Evolutionary conservation across 2,113 vertebrate species (phyloP).

Genomic region (Scomber scombrus): DNA sequence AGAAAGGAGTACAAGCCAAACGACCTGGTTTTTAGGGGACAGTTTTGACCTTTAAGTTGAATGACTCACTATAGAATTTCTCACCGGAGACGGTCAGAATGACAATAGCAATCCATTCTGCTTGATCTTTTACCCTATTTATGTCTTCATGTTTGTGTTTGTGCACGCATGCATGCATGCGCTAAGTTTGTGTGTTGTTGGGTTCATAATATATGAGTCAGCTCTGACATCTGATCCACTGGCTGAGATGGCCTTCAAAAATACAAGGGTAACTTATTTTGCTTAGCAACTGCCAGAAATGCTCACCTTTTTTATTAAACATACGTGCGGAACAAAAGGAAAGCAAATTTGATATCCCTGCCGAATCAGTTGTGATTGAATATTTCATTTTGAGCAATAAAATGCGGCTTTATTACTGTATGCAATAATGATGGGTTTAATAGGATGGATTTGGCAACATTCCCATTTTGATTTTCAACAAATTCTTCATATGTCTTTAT

Average conservation of each 20-base stretch:
- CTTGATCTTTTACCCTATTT: slow-evolving; percentile 29
- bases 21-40: slow-evolving; percentile 58
- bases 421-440: not conserved
- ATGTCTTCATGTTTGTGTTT: not conserved
- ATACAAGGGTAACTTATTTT: not conserved
- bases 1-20: slow-evolving; percentile 43
- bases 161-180: not conserved
- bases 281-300: not conserved
- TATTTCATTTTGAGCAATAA: slow-evolving; percentile 10
- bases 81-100: slow-evolving; percentile 31
- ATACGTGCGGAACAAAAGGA: not conserved
- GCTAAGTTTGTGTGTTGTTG: not conserved
- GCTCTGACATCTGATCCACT: not conserved
- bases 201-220: slow-evolving; percentile 6
- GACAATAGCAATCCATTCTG: slow-evolving; percentile 1
- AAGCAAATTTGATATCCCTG: not conserved
- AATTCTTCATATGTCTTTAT: not conserved
- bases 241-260: not conserved
- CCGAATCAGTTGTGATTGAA: slow-evolving; percentile 4
- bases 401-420: slow-evolving; percentile 8
- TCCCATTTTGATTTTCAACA: not conserved
- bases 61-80: slow-evolving; percentile 32
- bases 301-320: not conserved
- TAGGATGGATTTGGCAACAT: not conserved
- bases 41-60: slow-evolving; percentile 61